These are phyloP conservation scores for Neosilurus mollespiculum DNA, from an alignment of 2,797 vertebrate species.

Conservation along the genomic window DNA sequence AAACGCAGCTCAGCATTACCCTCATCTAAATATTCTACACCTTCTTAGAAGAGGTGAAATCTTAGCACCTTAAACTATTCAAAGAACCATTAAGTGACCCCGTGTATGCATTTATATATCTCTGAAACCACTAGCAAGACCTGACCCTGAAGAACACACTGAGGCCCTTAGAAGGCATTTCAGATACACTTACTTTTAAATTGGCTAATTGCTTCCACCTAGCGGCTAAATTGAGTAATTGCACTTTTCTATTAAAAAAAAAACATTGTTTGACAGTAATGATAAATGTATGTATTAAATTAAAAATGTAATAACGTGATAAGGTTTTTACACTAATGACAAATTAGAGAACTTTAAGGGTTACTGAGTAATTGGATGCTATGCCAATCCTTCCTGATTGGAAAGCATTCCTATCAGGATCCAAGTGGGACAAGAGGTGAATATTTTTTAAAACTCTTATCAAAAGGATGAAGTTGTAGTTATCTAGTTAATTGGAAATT, in stretches of 20 bases:
- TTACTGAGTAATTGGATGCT: not conserved
- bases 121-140: not conserved
- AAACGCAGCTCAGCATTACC: not conserved
- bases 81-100: not conserved
- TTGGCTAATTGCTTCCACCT: conserved; percentile 28
- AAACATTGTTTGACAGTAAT: not conserved
- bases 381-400: not conserved
- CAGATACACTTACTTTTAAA: not conserved
- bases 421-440: not conserved
- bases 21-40: not conserved
- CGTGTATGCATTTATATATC: too few species aligned
- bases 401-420: not conserved
- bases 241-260: not conserved
- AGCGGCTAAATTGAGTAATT: not conserved
- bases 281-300: not conserved
- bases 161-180: conserved; percentile 8
- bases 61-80: not conserved
- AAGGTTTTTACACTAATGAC: not conserved
- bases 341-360: not conserved
- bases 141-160: not conserved
- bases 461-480: not conserved
- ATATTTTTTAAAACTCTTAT: not conserved
- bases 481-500: not conserved
- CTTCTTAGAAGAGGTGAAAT: not conserved
- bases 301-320: not conserved